Evolutionary conservation across 2,888 invertebrate genomes (phyloP).

Genomic region (Embidobia sp.): DNA sequence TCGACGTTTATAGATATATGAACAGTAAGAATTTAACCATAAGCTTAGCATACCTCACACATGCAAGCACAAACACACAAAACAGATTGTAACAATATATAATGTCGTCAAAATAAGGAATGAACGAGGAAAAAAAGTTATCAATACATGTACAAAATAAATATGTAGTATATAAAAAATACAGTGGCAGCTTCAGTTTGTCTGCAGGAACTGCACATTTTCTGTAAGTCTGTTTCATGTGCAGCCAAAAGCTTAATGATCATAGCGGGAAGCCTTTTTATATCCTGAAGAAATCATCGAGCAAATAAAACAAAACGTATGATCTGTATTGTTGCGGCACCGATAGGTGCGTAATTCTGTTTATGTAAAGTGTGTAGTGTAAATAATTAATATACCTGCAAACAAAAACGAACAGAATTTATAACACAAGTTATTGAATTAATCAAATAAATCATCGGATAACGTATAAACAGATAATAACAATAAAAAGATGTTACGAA

Average conservation of each 20-base stretch:
- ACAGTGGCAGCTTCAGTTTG: slow-evolving; percentile 74
- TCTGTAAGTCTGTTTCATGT: slow-evolving; percentile 71
- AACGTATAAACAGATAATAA: slow-evolving; percentile 1
- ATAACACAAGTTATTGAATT: slow-evolving; percentile 40
- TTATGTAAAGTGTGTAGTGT: slow-evolving; percentile 39
- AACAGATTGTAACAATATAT: slow-evolving; percentile 68
- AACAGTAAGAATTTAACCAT: no score
- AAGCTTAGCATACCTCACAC: slow-evolving; percentile 80
- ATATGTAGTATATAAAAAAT: slow-evolving; percentile 47
- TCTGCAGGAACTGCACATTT: slow-evolving; percentile 75
- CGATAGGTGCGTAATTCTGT: slow-evolving; percentile 24
- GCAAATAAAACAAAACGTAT: slow-evolving; percentile 77
- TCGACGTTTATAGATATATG: no score
- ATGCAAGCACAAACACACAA: slow-evolving; percentile 81
- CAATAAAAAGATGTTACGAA: slow-evolving; percentile 5
- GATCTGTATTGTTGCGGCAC: slow-evolving; percentile 66
- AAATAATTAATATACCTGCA: slow-evolving; percentile 74
- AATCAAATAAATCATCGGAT: slow-evolving; percentile 9
- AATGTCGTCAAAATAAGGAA: slow-evolving; percentile 71
- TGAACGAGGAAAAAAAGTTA: slow-evolving; percentile 60
- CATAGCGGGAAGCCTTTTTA: slow-evolving; percentile 68
- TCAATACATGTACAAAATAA: slow-evolving; percentile 13
- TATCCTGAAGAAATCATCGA: slow-evolving; percentile 68
- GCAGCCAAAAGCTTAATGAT: slow-evolving; percentile 72
- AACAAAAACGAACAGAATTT: slow-evolving; percentile 72